phyloP scores from a whole-genome alignment of 2,113 vertebrate genomes.

The Arenaria interpres region DNA sequence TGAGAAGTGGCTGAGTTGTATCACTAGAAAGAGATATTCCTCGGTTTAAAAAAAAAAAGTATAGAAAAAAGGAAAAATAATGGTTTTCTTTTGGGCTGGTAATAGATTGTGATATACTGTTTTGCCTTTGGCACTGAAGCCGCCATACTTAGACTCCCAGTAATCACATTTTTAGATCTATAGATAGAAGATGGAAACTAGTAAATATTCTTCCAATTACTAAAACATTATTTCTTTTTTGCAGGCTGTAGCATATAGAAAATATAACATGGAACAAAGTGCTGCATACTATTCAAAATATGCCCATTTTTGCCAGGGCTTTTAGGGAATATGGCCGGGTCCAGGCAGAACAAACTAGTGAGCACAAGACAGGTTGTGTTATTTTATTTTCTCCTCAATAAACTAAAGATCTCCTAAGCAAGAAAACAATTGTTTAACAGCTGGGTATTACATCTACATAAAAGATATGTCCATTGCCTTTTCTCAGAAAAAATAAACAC shows the following conservation, averaged over 20 bases:
- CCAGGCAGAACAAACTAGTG: not conserved
- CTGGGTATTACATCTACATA: not conserved
- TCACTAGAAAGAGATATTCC: slow-evolving; percentile 1
- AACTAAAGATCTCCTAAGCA: not conserved
- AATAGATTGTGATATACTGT: not conserved
- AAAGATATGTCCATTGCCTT: not conserved
- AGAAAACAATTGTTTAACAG: not conserved
- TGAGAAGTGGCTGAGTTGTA: not conserved
- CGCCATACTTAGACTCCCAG: not conserved
- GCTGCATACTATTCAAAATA: not conserved
- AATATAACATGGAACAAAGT: not conserved
- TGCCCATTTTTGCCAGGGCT: not conserved
- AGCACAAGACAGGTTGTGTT: not conserved
- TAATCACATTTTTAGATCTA: not conserved
- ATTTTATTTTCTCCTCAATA: not conserved
- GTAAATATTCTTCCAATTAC: not conserved
- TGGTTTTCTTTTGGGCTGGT: not conserved
- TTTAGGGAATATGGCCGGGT: not conserved
- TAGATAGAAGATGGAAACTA: not conserved
- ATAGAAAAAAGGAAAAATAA: not conserved
- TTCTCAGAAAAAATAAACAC: not conserved
- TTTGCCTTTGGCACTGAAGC: not conserved
- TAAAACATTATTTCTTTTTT: not conserved
- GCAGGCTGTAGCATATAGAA: not conserved
- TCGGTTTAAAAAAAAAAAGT: not conserved